A percentile compares a stretch with the other conserved stretches of the same genome.
These are phyloP conservation scores for Tursiops truncatus DNA, from an alignment of 2,113 vertebrate species.

Conservation along the genomic window DNA sequence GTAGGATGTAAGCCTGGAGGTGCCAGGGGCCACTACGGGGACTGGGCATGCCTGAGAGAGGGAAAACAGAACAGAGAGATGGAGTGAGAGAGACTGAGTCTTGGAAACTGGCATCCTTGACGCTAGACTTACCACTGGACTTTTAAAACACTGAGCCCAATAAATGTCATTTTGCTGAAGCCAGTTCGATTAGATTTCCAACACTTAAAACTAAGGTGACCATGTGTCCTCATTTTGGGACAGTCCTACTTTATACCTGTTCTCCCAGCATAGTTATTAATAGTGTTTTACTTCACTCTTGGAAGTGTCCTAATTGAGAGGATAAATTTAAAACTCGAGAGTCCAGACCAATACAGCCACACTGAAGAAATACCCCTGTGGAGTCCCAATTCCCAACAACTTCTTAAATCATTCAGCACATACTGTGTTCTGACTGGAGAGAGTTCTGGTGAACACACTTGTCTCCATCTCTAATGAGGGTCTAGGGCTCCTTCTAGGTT, in stretches of 20 bases:
- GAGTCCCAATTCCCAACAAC: background rate
- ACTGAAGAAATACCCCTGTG: background rate
- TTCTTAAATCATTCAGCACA: background rate
- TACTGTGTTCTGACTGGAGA: background rate
- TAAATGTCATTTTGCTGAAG: background rate
- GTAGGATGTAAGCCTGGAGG: background rate
- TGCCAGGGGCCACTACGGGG: no score
- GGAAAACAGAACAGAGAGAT: background rate
- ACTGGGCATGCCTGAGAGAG: background rate
- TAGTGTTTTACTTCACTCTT: background rate
- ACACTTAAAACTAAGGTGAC: background rate
- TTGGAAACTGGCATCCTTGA: background rate
- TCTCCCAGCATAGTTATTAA: background rate
- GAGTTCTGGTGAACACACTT: background rate
- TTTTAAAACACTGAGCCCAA: background rate
- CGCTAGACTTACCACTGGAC: background rate
- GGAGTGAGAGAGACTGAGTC: background rate
- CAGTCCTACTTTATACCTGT: background rate
- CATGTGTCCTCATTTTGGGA: background rate
- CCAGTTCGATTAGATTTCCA: background rate
- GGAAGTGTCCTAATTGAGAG: background rate
- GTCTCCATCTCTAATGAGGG: background rate
- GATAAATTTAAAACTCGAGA: background rate
- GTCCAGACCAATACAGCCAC: background rate
- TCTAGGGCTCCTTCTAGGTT: background rate